phyloP scores from a whole-genome alignment of 1,140 invertebrate genomes.

The Thalassaphorura encarpata region DNA sequence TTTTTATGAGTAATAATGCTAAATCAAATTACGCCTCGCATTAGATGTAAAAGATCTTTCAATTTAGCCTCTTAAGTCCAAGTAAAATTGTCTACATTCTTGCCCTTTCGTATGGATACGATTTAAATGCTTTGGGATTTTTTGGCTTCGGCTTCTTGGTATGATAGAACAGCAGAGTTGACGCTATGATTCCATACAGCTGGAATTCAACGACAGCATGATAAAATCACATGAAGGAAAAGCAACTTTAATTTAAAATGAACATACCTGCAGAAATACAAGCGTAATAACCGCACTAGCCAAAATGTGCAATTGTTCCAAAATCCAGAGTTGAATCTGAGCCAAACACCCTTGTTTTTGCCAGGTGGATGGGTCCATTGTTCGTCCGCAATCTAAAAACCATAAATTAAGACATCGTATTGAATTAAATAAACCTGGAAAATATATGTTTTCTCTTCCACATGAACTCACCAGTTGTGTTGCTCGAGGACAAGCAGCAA shows the following conservation, averaged over 20 bases:
- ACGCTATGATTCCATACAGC: slow-evolving; percentile 31
- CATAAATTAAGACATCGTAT: not conserved
- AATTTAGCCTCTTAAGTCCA: no score
- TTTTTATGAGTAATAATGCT: no score
- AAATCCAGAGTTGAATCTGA: slow-evolving; percentile 35
- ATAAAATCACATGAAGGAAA: not conserved
- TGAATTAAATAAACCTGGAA: not conserved
- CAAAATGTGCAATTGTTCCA: slow-evolving; percentile 36
- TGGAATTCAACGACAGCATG: slow-evolving; percentile 6
- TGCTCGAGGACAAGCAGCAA: slow-evolving; percentile 52
- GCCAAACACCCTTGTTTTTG: slow-evolving; percentile 34
- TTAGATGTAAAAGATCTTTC: no score
- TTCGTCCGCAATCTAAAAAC: slow-evolving; percentile 26
- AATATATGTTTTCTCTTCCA: not conserved
- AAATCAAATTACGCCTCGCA: no score
- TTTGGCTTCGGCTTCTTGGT: slow-evolving; percentile 16
- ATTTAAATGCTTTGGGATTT: slow-evolving; percentile 14
- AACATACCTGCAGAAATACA: slow-evolving; percentile 37
- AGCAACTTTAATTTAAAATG: not conserved
- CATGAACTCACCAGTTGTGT: not conserved
- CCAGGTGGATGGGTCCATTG: slow-evolving; percentile 23
- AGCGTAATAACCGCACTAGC: slow-evolving; percentile 35
- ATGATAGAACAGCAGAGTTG: slow-evolving; percentile 28
- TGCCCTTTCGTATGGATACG: slow-evolving; percentile 28
- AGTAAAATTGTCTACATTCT: slow-evolving; percentile 1